Percentiles rank a stretch among this genome's conserved stretches.
These are phyloP conservation scores for Potorous gilbertii DNA, from an alignment of 2,797 vertebrate species.

Conservation along the genomic window DNA sequence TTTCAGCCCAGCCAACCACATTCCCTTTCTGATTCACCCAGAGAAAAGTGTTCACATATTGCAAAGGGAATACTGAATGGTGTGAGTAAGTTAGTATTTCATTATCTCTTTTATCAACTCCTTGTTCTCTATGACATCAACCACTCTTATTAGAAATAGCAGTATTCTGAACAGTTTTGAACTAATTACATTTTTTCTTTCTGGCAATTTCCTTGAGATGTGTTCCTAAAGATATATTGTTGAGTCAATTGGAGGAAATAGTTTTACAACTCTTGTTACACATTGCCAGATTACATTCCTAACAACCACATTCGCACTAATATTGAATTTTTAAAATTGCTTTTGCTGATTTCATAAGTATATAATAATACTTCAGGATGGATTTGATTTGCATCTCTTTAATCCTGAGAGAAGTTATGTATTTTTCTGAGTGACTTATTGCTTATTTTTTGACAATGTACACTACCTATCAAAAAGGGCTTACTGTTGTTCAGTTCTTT, in stretches of 20 bases:
- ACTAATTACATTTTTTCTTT: background rate
- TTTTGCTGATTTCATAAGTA: no score
- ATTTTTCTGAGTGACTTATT: background rate
- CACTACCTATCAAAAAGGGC: background rate
- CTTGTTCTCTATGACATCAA: background rate
- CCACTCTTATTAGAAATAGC: background rate
- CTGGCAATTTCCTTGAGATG: background rate
- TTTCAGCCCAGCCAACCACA: background rate
- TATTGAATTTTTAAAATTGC: no score
- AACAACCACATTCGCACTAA: no score
- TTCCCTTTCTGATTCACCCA: background rate
- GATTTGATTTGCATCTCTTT: no score
- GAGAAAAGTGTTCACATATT: background rate
- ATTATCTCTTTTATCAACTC: background rate
- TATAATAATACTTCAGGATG: no score
- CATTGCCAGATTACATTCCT: no score
- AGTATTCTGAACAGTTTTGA: background rate
- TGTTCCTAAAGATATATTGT: background rate
- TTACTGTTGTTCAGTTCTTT: background rate
- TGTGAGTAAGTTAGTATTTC: background rate
- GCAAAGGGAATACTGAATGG: background rate
- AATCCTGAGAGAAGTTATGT: no score
- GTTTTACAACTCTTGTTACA: no score
- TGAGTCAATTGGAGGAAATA: background rate
- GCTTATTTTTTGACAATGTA: background rate